Base-by-base conservation (phyloP, 2,888 invertebrate genomes). In the Hirudinaria manillensis region DNA sequence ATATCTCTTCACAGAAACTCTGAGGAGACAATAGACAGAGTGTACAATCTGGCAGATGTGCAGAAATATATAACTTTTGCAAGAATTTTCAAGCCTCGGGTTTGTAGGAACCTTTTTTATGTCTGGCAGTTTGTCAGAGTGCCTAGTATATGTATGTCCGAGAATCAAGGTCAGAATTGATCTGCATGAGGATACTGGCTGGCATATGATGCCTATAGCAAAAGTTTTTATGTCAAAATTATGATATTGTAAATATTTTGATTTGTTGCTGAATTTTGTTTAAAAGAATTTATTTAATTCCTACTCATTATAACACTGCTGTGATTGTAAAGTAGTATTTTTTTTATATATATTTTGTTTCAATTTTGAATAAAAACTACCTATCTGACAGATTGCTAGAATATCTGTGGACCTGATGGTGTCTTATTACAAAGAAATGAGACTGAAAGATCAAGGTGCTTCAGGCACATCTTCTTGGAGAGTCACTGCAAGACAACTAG, bases 51-150 rank as follows among this genome's bases (percentile, higher is more conserved):
- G 77, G 92, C 94, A 73, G 97, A 98, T 83, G 90, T 99, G 77
- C 87, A 94, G 73, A 89, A 95, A 80, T 99, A 99, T 83, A 94
- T 99, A n/a, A 92, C 93, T 72, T 99, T 99, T 85, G 93, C 98
- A 0, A 89, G 92, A 77, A 93, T 94, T 80, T 98, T 99, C 86
- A 95, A 96, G 84, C 98, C 99, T 0, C 89, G 90, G 88, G 92
- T 92, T 81, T 83, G 45, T 45, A 16, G n/a, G n/a, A n/a, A n/a
- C n/a, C n/a, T n/a, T 66, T 24, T 21, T 24, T 27, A 66, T 16
- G 16, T 24, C 24, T 66, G 24, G 16, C 27, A 21, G 66, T 19
- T 24, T 66, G 16, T 21, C 16, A 66, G 24, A 24, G 16, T 66
- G 19, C 13, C 24, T 16, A 66, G 16, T 21, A 19, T 66, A 13